These are phyloP conservation scores for Julus scandinavius DNA, from an alignment of 2,888 invertebrate species.

Conservation along the genomic window DNA sequence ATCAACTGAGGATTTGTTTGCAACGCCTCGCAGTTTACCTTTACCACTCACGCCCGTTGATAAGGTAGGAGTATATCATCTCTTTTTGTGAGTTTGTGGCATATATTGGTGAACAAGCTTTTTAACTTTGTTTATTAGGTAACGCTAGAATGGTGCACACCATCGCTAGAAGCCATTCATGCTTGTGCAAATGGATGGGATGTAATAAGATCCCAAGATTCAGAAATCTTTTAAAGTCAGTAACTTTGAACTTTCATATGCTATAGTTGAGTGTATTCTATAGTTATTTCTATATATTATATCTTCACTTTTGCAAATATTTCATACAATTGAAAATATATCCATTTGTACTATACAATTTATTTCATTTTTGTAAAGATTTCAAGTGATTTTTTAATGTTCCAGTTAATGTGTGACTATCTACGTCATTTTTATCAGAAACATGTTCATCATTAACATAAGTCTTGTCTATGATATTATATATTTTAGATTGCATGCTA, in stretches of 20 bases:
- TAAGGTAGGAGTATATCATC: not conserved
- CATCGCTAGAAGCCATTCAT: constrained; percentile 44
- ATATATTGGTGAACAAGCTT: not conserved
- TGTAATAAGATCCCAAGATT: constrained; percentile 44
- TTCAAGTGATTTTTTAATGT: too few relatives aligned
- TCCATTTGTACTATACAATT: not conserved
- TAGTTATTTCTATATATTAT: not conserved
- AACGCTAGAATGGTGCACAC: constrained; percentile 36
- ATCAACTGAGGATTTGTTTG: constrained; percentile 47
- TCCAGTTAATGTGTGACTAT: too few relatives aligned
- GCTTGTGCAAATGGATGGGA: constrained; percentile 48
- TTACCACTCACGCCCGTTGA: constrained; percentile 33
- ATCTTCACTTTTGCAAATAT: not conserved
- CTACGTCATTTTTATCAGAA: too few relatives aligned
- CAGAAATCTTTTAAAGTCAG: constrained; percentile 3
- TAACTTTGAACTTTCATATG: not conserved
- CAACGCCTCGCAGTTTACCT: constrained; percentile 46
- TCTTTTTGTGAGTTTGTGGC: too few relatives aligned
- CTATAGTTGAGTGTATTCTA: not conserved
- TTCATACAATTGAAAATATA: not conserved
- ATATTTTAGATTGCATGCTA: not conserved
- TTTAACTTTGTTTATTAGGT: not conserved
- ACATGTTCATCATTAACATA: not conserved
- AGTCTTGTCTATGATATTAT: not conserved
- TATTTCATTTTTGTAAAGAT: too few relatives aligned